Evolutionary conservation across 2,113 vertebrate species (phyloP).

Genomic region (Tympanuchus pallidicinctus): DNA sequence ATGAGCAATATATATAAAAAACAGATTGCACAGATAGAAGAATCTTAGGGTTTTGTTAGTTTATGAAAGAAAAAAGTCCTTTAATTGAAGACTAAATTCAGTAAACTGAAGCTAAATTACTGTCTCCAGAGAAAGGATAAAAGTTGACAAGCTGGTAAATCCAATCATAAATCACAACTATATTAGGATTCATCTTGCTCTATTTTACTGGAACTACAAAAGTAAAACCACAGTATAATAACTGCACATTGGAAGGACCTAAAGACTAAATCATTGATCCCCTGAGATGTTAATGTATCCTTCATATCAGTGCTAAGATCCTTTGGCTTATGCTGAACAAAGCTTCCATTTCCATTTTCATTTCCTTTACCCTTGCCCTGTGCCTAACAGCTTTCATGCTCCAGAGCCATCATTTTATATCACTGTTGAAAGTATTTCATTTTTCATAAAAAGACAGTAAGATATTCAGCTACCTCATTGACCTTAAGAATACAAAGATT

Average conservation of each 20-base stretch:
- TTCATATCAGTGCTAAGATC: not conserved
- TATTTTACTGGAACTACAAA: not conserved
- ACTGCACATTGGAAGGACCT: not conserved
- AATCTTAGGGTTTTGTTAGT: not conserved
- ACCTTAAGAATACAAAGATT: not conserved
- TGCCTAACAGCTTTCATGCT: not conserved
- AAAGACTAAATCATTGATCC: not conserved
- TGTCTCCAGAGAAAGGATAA: not conserved
- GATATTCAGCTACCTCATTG: not conserved
- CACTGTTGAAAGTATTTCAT: not conserved
- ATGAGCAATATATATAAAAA: not conserved
- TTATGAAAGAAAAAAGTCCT: not conserved
- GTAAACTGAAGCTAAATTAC: not conserved
- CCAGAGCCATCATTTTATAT: not conserved
- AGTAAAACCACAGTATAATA: not conserved
- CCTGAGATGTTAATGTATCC: not conserved
- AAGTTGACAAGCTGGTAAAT: slow-evolving; percentile 1
- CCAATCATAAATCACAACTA: not conserved
- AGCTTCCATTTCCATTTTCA: slow-evolving; percentile 30
- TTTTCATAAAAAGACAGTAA: not conserved
- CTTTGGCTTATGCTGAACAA: not conserved
- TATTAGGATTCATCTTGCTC: not conserved
- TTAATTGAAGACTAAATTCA: slow-evolving; percentile 24
- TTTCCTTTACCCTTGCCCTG: not conserved
- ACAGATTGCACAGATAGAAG: not conserved